phyloP scores from a whole-genome alignment of 2,113 vertebrate species.

The pig (Sus scrofa) region T2T-Sscrofa CM000812.6:283607001-283607500 shows the following conservation, averaged over 20 bases:
- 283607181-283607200: not conserved
- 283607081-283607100: not conserved
- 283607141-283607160: not conserved
- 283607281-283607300: not conserved
- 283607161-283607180: accelerated
- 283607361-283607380: not conserved
- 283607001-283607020: accelerated
- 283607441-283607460: not conserved
- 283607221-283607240: not conserved
- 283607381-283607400: conserved; percentile 59
- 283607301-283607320: conserved; percentile 56
- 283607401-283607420: conserved; percentile 74
- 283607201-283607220: not conserved
- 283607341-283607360: conserved; percentile 54
- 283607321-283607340: conserved; percentile 26
- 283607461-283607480: not conserved
- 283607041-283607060: not conserved
- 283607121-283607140: not conserved
- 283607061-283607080: not conserved
- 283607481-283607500: not conserved
- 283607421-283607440: conserved; percentile 61
- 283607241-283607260: not conserved
- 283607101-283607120: not conserved
- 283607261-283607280: not conserved
- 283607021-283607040: not conserved